Conservation (phyloP, 2,797 vertebrate genomes). For the Anguilla obscura region DNA sequence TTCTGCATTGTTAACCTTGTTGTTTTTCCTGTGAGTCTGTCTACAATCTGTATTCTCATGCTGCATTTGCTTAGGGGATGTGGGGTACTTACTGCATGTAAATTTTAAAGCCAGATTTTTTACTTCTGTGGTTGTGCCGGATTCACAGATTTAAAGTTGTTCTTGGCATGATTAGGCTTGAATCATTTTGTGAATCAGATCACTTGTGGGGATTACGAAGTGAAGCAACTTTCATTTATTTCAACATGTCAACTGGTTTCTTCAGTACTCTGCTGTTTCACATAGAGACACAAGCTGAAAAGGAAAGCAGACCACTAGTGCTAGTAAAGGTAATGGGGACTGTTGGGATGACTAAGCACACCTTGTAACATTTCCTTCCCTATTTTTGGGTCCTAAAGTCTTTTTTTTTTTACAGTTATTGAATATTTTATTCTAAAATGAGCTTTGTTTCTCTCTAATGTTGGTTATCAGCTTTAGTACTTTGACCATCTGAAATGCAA, state of each 20-base stretch:
- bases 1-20: not conserved
- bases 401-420: not conserved
- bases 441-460: not conserved
- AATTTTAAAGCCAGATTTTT: not conserved
- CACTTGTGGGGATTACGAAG: not conserved
- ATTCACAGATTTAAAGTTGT: not conserved
- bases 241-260: not conserved
- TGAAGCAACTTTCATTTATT: not conserved
- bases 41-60: not conserved
- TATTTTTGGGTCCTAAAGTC: not conserved
- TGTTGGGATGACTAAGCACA: not conserved
- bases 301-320: not conserved
- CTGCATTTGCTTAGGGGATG: not conserved
- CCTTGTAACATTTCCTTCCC: not conserved
- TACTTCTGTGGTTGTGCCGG: not conserved
- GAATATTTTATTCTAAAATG: not conserved
- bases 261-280: not conserved
- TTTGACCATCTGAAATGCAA: not conserved
- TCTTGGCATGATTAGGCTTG: not conserved
- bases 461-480: not conserved
- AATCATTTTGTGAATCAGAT: not conserved
- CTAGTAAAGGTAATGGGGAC: not conserved
- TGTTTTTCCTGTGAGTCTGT: not conserved
- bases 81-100: not conserved
- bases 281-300: not conserved